Percentiles rank a stretch among this genome's conserved stretches.
These are phyloP conservation scores for Mythimna lalbum DNA, from an alignment of 2,888 invertebrate genomes.

Conservation along the genomic window DNA sequence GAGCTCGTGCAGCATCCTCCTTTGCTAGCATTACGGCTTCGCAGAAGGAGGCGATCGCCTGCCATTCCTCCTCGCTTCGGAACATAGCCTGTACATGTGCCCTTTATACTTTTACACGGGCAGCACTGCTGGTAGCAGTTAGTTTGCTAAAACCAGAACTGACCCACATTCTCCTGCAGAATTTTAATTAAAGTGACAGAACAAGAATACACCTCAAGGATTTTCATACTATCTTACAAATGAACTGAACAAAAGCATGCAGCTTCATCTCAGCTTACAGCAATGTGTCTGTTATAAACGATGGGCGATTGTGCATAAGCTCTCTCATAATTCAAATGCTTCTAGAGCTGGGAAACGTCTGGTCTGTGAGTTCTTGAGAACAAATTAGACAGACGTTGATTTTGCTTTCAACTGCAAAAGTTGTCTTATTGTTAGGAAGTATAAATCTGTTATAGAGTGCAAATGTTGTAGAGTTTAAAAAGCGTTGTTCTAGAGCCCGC, in stretches of 20 bases:
- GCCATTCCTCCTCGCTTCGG: too few species aligned
- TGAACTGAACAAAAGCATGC: constrained; percentile 34
- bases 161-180: not conserved
- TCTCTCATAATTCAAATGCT: constrained; percentile 42
- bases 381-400: constrained; percentile 48
- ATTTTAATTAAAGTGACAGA: not conserved
- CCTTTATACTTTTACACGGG: too few species aligned
- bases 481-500: too few species aligned
- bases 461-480: too few species aligned
- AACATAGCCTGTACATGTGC: too few species aligned
- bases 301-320: constrained; percentile 32
- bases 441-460: constrained; percentile 19
- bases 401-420: constrained; percentile 32
- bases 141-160: not conserved
- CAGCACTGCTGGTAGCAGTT: too few species aligned
- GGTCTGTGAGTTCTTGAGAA: constrained; percentile 41
- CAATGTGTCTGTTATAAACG: constrained; percentile 32
- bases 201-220: constrained; percentile 5
- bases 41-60: too few species aligned
- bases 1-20: too few species aligned
- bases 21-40: too few species aligned
- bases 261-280: constrained; percentile 29
- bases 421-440: not conserved
- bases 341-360: constrained; percentile 32
- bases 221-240: constrained; percentile 32